Evolutionary conservation across 2,888 invertebrate genomes (phyloP), one percentile per base, ranked within the genome.

Genomic region (Hesperia comma): DNA sequence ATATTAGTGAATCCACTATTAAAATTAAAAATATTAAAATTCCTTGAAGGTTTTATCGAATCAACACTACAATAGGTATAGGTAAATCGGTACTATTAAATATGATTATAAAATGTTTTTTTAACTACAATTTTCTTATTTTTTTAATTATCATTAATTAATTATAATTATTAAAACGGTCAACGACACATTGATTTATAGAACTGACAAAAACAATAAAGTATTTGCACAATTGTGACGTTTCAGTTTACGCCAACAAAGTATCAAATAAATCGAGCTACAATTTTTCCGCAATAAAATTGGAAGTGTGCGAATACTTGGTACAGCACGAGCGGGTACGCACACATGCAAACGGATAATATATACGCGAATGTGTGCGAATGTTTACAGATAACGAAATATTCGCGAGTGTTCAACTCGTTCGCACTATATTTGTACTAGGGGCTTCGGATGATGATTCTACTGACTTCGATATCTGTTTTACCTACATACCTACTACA

Each of bases 321-420:
- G 57, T 58, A 66, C 53, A 54, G 32, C 37, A 57, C 32, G 56
- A 56, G 37, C 7, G 63, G 75, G 73, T 56, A 77, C 70, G 67
- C 77, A 68, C 77, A 78, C 81, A 81, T 72, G 63, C 73, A 68
- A 73, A 71, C 72, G 73, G 51, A 33, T 54, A 54, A 33, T 53
- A 53, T 53, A 49, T 57, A 46, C 19, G 40, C 32, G 32, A 32
- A 40, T 43, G 54, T 66, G 66, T 60, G 60, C 41, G 67, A 74
- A 68, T 84, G 86, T 87, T 86, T 87, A 85, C 84, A 87, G 88
- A 88, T 87, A 86, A 87, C 87, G 84, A 86, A 84, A 87, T 85
- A 87, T 86, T 84, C 81, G 83, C 88, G 88, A 86, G 85, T 86
- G 80, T 88, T 88, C 87, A 87, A 88, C 88, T 86, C 87, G 74